A percentile compares a stretch with the other conserved stretches of the same genome.
phyloP scores from a whole-genome alignment of 1,140 invertebrate genomes.

The Drosophila pseudoananassae region DNA sequence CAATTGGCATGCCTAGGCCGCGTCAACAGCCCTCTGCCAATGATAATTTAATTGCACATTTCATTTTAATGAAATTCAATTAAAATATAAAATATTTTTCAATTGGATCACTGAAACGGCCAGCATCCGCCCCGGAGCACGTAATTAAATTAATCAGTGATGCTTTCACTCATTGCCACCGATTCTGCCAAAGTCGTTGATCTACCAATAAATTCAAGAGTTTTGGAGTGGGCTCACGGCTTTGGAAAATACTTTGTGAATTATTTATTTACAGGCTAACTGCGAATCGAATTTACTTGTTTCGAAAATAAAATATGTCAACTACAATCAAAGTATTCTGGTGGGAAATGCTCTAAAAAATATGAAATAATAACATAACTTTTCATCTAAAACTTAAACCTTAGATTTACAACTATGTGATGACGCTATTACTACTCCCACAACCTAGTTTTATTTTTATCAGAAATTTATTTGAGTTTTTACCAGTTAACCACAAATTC shows the following conservation, averaged over 20 bases:
- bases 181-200: slow-evolving; percentile 20
- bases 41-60: slow-evolving; percentile 66
- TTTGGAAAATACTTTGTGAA: slow-evolving; percentile 18
- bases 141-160: slow-evolving; percentile 54
- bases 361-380: too few species aligned
- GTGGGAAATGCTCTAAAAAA: too few species aligned
- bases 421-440: background rate
- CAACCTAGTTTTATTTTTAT: background rate
- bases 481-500: slow-evolving; percentile 22
- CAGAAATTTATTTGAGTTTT: slow-evolving; percentile 17
- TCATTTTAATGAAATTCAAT: slow-evolving; percentile 68
- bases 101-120: slow-evolving; percentile 42
- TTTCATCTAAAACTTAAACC: background rate
- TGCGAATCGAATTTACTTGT: slow-evolving; percentile 7
- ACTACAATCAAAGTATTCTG: too few species aligned
- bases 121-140: slow-evolving; percentile 13
- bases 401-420: background rate
- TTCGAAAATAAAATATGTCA: background rate
- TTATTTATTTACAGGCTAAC: slow-evolving; percentile 30
- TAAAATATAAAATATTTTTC: slow-evolving; percentile 64
- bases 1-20: slow-evolving; percentile 26
- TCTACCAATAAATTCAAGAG: slow-evolving; percentile 15
- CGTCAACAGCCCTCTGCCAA: slow-evolving; percentile 28
- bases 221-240: slow-evolving; percentile 7
- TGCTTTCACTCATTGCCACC: slow-evolving; percentile 46